Evolutionary conservation across 1,140 invertebrate genomes (phyloP).

Genomic region (Helicorthomorpha holstii): DNA sequence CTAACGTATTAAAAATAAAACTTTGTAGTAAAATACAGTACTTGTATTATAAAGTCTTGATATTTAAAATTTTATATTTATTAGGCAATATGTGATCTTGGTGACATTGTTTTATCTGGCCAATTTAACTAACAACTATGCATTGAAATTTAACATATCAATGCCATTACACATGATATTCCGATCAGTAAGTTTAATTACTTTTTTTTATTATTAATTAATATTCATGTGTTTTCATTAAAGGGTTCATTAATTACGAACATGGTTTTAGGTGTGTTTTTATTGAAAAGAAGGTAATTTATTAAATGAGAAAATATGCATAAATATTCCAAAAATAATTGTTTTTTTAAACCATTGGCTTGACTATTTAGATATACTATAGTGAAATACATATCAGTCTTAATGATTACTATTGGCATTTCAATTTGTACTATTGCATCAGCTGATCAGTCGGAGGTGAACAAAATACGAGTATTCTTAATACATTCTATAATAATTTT

Average conservation of each 20-base stretch:
- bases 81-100: slow-evolving; percentile 67
- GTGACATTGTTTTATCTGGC: slow-evolving; percentile 81
- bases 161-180: slow-evolving; percentile 99
- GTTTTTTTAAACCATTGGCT: slow-evolving; percentile 1
- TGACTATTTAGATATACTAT: slow-evolving; percentile 40
- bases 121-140: slow-evolving; percentile 91
- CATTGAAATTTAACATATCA: slow-evolving; percentile 90
- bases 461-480: too few species aligned
- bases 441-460: slow-evolving; percentile 30
- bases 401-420: slow-evolving; percentile 84
- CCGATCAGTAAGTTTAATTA: slow-evolving; percentile 52
- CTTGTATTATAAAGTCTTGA: too few species aligned
- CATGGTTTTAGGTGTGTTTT: slow-evolving; percentile 84
- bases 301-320: background rate
- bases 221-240: slow-evolving; percentile 19
- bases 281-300: slow-evolving; percentile 52
- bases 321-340: background rate
- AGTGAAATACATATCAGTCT: slow-evolving; percentile 78
- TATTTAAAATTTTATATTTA: too few species aligned
- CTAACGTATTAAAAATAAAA: too few species aligned
- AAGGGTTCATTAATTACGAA: slow-evolving; percentile 92
- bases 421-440: slow-evolving; percentile 81
- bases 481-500: too few species aligned
- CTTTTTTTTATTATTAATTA: slow-evolving; percentile 8
- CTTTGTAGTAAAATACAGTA: too few species aligned